A percentile compares a stretch with the other conserved stretches of the same genome.
Evolutionary conservation across 2,113 vertebrate species (phyloP).

Genomic region (Chrysochloris asiatica): DNA sequence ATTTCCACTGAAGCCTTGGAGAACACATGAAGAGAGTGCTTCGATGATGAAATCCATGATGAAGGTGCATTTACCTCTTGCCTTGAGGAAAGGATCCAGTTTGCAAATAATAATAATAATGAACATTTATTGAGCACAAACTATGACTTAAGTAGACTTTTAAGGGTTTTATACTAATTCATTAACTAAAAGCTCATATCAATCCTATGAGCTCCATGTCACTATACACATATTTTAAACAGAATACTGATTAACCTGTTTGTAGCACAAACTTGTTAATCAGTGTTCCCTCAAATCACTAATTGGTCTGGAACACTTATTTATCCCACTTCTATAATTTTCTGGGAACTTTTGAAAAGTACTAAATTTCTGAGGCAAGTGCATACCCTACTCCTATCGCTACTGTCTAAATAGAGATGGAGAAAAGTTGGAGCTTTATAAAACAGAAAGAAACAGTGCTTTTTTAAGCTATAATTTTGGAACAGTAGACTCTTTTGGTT

Average conservation of each 20-base stretch:
- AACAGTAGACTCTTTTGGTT: background rate
- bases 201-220: background rate
- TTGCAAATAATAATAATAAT: background rate
- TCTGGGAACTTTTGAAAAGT: background rate
- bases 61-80: background rate
- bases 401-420: constrained; percentile 16
- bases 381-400: background rate
- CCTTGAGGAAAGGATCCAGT: background rate
- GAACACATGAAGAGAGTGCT: background rate
- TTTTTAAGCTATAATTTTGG: background rate
- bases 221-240: background rate
- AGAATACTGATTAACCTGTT: too few relatives aligned
- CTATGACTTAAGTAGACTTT: background rate
- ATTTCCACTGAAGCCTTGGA: background rate
- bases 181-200: constrained; percentile 2
- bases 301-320: background rate
- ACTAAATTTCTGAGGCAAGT: constrained; percentile 4
- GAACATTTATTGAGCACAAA: background rate
- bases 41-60: background rate
- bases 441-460: background rate
- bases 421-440: background rate
- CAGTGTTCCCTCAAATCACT: background rate
- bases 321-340: background rate
- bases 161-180: background rate
- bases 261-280: background rate